These are phyloP conservation scores for Seriola dumerili DNA, from an alignment of 2,113 vertebrate species.

Conservation along the genomic window DNA sequence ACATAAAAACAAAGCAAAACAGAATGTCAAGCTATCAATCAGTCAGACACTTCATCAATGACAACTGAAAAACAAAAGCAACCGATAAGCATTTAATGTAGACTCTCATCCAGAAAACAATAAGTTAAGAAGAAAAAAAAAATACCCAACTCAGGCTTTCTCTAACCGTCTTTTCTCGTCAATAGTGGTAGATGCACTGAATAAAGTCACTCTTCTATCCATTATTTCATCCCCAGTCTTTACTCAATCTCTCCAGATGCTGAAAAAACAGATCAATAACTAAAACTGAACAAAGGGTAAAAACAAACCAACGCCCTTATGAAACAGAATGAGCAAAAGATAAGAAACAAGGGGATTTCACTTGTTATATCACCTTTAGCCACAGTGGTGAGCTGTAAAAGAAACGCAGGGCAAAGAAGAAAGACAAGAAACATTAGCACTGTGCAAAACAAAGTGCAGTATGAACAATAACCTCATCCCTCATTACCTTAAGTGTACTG, in stretches of 20 bases:
- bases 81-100: not conserved
- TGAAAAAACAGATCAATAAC: too few species aligned
- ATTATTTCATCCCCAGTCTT: too few species aligned
- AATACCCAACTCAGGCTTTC: too few species aligned
- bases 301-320: too few species aligned
- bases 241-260: too few species aligned
- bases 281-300: too few species aligned
- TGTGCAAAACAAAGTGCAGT: not conserved
- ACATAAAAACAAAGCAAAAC: too few species aligned
- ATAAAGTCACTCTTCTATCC: too few species aligned
- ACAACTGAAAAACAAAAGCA: not conserved
- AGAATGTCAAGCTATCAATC: not conserved
- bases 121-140: not conserved
- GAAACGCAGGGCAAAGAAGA: not conserved
- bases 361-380: not conserved
- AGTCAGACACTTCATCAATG: not conserved
- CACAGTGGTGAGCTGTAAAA: not conserved
- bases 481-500: conserved; percentile 9
- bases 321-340: too few species aligned
- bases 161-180: too few species aligned
- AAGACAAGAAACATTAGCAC: conserved; percentile 1
- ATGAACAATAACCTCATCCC: not conserved
- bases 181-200: too few species aligned
- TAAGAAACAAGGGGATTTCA: not conserved
- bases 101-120: not conserved